These are phyloP conservation scores for Plestiodon gilberti DNA, from an alignment of 2,113 vertebrate genomes.

Conservation along the genomic window DNA sequence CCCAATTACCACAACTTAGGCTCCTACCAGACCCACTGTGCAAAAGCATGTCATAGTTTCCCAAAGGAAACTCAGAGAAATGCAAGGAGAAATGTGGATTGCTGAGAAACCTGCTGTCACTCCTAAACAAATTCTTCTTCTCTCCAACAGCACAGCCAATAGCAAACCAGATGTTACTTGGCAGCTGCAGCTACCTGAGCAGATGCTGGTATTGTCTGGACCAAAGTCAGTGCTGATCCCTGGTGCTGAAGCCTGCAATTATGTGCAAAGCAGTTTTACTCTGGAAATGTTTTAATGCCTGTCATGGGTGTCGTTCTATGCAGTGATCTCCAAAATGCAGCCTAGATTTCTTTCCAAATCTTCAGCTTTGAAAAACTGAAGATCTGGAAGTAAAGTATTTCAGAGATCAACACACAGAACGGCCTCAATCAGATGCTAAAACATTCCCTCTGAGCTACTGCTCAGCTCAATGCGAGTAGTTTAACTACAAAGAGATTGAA, in stretches of 20 bases:
- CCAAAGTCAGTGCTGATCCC: background rate
- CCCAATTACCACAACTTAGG: background rate
- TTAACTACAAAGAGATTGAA: background rate
- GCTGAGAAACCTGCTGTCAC: background rate
- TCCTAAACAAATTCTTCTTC: background rate
- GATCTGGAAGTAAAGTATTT: background rate
- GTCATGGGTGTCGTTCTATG: background rate
- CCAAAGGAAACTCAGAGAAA: background rate
- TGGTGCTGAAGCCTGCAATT: background rate
- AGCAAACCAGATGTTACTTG: background rate
- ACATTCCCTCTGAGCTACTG: background rate
- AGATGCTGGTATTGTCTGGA: background rate
- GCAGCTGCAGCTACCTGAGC: background rate
- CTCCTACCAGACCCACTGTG: background rate
- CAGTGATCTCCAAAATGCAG: background rate
- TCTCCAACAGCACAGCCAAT: background rate
- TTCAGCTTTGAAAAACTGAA: background rate
- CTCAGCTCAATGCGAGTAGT: background rate
- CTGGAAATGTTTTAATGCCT: background rate
- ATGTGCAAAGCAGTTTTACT: background rate
- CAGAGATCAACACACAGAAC: background rate
- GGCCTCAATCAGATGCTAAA: background rate
- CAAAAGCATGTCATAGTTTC: background rate
- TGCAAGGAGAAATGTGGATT: background rate
- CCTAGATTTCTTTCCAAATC: background rate